A percentile compares a stretch with the other conserved stretches of the same genome.
phyloP scores from a whole-genome alignment of 2,888 invertebrate species.

The Dysmachus trigonus region DNA sequence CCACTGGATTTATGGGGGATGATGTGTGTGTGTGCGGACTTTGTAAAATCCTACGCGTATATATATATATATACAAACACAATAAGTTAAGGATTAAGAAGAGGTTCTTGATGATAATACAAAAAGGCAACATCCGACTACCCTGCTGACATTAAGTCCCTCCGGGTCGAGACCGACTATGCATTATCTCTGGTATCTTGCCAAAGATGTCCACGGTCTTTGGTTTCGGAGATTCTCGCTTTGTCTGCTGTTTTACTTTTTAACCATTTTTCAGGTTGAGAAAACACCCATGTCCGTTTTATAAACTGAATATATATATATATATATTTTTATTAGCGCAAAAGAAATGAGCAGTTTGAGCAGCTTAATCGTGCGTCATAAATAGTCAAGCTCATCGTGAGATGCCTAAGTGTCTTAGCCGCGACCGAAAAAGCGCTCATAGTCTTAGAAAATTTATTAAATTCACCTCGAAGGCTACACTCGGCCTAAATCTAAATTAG shows the following conservation, averaged over 20 bases:
- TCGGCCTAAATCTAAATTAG: conserved; percentile 19
- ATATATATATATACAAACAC: too few species aligned
- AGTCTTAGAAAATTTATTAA: conserved; percentile 4
- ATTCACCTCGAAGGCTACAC: background rate
- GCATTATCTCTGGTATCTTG: background rate
- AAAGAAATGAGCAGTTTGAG: background rate
- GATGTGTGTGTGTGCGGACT: background rate
- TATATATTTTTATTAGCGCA: background rate
- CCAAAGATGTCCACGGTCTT: conserved; percentile 12
- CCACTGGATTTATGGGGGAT: background rate
- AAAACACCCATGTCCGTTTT: background rate
- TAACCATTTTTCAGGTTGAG: background rate
- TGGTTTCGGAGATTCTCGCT: conserved; percentile 2
- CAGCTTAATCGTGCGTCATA: conserved; percentile 31
- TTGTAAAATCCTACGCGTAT: background rate
- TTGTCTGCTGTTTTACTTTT: background rate
- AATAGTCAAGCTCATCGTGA: background rate
- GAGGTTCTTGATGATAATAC: conserved; percentile 15
- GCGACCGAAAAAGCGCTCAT: background rate
- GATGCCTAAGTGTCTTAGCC: background rate
- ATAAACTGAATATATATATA: background rate
- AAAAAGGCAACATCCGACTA: conserved; percentile 4
- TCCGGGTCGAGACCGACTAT: background rate
- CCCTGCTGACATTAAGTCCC: conserved; percentile 15
- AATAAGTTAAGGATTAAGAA: conserved; percentile 18